phyloP scores from a whole-genome alignment of 1,140 invertebrate species.

The Hirudo medicinalis region DNA sequence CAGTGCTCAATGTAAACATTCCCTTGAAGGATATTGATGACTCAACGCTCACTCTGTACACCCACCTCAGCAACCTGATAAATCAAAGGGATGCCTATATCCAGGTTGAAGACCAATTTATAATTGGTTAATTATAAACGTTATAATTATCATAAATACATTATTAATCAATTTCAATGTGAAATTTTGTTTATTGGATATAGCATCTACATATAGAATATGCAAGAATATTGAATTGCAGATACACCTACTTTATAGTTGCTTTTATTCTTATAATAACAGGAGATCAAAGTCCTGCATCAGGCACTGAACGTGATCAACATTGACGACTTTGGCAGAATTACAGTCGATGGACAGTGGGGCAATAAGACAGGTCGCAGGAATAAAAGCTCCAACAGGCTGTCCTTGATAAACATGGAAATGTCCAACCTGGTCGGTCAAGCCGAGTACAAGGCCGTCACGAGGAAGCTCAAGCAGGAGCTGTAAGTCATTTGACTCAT shows the following conservation, averaged over 20 bases:
- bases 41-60: slow-evolving; percentile 6
- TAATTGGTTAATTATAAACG: slow-evolving; percentile 8
- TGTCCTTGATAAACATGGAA: slow-evolving; percentile 7
- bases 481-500: background rate
- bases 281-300: slow-evolving; percentile 1
- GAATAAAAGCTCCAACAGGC: background rate
- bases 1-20: slow-evolving; percentile 10
- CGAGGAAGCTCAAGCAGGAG: background rate
- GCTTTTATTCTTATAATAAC: background rate
- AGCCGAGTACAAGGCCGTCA: background rate
- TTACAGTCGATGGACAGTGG: background rate
- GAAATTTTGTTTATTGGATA: no score
- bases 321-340: background rate
- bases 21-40: slow-evolving; percentile 2
- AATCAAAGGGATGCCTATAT: slow-evolving; percentile 5
- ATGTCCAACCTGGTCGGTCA: slow-evolving; percentile 1
- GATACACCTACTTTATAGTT: no score
- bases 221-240: no score
- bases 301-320: slow-evolving; percentile 2
- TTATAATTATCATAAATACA: background rate
- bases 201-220: no score
- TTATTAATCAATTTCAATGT: no score
- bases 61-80: slow-evolving; percentile 5
- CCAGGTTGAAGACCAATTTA: background rate
- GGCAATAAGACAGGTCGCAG: background rate